These are phyloP conservation scores for Chelon labrosus DNA, from an alignment of 2,797 vertebrate genomes.

Conservation along the genomic window DNA sequence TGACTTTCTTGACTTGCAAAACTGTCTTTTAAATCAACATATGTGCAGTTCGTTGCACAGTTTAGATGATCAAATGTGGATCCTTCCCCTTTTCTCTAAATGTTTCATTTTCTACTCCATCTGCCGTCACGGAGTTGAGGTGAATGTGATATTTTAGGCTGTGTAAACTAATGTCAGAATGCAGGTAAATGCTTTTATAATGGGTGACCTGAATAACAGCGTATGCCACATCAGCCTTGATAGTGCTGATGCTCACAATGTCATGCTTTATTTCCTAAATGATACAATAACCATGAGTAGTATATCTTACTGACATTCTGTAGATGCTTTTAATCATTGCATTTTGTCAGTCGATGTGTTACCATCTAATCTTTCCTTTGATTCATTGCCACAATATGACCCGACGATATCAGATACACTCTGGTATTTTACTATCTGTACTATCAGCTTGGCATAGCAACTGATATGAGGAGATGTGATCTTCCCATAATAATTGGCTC, in stretches of 20 bases:
- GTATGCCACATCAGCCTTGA: not conserved
- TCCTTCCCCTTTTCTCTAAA: too few relatives aligned
- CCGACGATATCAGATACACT: constrained; percentile 5
- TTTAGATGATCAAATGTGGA: too few relatives aligned
- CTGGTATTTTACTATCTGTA: constrained; percentile 47
- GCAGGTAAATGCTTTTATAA: not conserved
- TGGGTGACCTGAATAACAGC: not conserved
- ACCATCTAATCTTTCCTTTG: not conserved
- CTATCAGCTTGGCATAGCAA: constrained; percentile 47
- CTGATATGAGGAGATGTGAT: constrained; percentile 53
- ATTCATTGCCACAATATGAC: not conserved
- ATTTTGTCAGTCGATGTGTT: not conserved
- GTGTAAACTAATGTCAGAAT: too few relatives aligned
- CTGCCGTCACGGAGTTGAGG: too few relatives aligned
- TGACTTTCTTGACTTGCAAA: too few relatives aligned
- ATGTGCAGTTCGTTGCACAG: too few relatives aligned
- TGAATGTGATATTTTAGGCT: too few relatives aligned
- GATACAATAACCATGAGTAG: not conserved
- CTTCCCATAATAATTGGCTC: constrained; percentile 52
- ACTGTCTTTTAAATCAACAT: too few relatives aligned
- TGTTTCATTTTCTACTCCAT: too few relatives aligned
- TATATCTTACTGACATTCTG: not conserved
- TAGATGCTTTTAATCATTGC: not conserved
- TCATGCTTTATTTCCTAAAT: not conserved
- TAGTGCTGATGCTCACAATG: not conserved